Base-by-base conservation (phyloP, 2,888 invertebrate species). In the Metellina segmentata region DNA sequence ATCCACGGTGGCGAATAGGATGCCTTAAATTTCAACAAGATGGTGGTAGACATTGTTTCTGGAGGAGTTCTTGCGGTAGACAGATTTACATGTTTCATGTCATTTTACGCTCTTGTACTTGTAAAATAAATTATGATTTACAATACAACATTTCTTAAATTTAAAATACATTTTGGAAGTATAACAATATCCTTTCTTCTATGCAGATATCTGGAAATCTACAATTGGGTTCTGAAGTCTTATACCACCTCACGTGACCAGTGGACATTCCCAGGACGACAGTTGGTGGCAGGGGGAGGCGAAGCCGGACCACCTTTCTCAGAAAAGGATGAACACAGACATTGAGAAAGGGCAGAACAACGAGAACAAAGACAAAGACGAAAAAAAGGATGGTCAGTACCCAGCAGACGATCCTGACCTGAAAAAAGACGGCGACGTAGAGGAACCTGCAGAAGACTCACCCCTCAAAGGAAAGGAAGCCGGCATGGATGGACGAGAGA, bases 371-470 rank as follows among this genome's bases (percentile, higher is more conserved):
- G 49, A 82, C 8, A 78, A 83, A 53, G 70, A 78, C 20, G 72
- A 87, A 13, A 51, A 13, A 51, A 74, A 85, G 79, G 89, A 92
- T 51, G 85, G 88, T 88, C 85, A 53, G 7, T 34, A 78, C 13
- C 52, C 74, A 49, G 16, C 77, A 51, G 93, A 93, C 51, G 85
- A 91, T 34, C 9, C 78, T 8, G 90, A 93, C 75, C 19, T 88
- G 51, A 93, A 93, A n/a, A 91, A 93, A 20, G 90, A 92, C 8
- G 75, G 75, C 0, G 91, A 89, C 19, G 74, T 49, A 48, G 93
- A 89, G 51, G 93, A 92, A 81, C 70, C 93, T 7, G 75, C 91
- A 5, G 93, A 93, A 90, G 93, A 93, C 34, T 78, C 88, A 0
- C 93, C 93, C 34, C 92, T 93, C 6, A 93, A 92, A 71, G 92